These are phyloP conservation scores for Oenanthe melanoleuca DNA, from an alignment of 2,113 vertebrate species.

Conservation along the genomic window DNA sequence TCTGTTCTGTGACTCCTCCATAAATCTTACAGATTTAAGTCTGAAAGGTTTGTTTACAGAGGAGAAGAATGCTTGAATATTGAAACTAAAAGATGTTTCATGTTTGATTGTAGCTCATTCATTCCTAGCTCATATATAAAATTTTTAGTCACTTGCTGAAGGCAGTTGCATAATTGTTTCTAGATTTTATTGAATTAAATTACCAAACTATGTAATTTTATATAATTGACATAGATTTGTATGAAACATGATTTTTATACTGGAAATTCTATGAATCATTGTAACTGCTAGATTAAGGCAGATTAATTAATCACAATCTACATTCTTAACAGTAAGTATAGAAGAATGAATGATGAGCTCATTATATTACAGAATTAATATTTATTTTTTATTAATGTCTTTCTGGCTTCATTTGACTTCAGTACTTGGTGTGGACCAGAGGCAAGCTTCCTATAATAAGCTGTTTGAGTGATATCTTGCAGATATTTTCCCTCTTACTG, in stretches of 20 bases:
- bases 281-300: not conserved
- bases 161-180: not conserved
- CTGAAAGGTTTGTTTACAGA: not conserved
- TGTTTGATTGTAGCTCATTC: not conserved
- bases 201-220: not conserved
- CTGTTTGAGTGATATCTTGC: not conserved
- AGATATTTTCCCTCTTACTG: not conserved
- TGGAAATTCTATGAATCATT: not conserved
- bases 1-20: not conserved
- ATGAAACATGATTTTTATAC: not conserved
- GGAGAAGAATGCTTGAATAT: not conserved
- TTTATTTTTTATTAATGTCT: not conserved
- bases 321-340: not conserved
- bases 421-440: not conserved
- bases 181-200: conserved; percentile 6
- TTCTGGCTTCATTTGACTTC: not conserved
- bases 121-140: not conserved
- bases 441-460: not conserved
- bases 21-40: not conserved
- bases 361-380: not conserved
- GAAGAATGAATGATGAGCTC: not conserved
- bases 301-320: not conserved
- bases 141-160: not conserved
- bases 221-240: not conserved
- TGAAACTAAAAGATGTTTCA: not conserved